phyloP scores from a whole-genome alignment of 2,113 vertebrate species.

The Notothenia rossii region DNA sequence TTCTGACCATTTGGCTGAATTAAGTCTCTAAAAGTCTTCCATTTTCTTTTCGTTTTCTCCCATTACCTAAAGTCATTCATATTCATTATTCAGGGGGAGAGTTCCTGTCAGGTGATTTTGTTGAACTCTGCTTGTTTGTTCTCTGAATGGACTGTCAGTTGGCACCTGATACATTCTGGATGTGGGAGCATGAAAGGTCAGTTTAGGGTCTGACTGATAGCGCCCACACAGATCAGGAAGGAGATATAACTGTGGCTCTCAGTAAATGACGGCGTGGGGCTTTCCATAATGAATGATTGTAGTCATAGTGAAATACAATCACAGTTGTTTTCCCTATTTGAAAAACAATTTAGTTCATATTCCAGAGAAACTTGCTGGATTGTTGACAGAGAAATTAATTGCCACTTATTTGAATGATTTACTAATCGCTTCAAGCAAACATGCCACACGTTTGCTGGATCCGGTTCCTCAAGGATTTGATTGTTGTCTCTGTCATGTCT shows the following conservation, averaged over 20 bases:
- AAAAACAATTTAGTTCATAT: neutral
- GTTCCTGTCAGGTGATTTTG: neutral
- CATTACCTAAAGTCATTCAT: neutral
- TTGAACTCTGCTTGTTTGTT: neutral
- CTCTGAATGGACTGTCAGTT: neutral
- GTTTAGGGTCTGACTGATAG: neutral
- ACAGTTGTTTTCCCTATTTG: neutral
- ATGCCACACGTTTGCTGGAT: neutral
- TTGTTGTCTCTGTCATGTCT: neutral
- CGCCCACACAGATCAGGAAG: constrained; percentile 14
- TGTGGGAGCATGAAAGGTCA: constrained; percentile 47
- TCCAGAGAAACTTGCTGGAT: neutral
- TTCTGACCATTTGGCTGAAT: neutral
- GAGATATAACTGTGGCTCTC: neutral
- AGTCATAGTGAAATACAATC: neutral
- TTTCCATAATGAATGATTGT: constrained; percentile 18
- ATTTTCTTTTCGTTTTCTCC: no score
- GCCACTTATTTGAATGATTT: neutral
- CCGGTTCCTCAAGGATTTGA: neutral
- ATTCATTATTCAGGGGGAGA: neutral
- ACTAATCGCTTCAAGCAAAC: neutral
- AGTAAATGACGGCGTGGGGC: constrained; percentile 13
- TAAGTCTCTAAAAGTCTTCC: neutral
- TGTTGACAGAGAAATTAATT: neutral
- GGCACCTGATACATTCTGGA: constrained; percentile 12